A percentile compares a stretch with the other conserved stretches of the same genome.
Evolutionary conservation across 2,888 invertebrate genomes (phyloP).

Genomic region (Masnerella sp.): DNA sequence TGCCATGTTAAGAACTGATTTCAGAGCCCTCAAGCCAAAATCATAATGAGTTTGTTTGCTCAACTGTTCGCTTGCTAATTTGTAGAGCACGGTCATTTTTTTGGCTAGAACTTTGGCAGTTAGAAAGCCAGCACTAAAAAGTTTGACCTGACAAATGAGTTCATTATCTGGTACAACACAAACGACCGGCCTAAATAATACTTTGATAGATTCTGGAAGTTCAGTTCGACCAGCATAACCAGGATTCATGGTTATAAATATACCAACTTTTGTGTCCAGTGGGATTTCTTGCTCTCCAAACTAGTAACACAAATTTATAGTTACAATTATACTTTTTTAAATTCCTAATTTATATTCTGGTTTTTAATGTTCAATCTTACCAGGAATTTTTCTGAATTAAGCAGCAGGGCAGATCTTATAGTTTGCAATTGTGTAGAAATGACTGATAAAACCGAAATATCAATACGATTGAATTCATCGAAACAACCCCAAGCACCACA

Average conservation of each 20-base stretch:
- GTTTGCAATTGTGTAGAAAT: constrained; percentile 95
- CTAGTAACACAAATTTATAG: constrained; percentile 77
- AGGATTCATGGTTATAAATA: constrained; percentile 97
- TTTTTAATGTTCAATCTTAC: no score
- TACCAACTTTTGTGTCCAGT: constrained; percentile 91
- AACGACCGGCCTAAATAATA: constrained; percentile 93
- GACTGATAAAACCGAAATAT: constrained; percentile 93
- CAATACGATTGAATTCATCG: constrained; percentile 96
- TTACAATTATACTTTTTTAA: no score
- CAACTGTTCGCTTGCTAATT: constrained; percentile 90
- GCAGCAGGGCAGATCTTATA: constrained; percentile 90
- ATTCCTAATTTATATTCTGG: no score
- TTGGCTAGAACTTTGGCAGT: constrained; percentile 93
- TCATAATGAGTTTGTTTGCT: constrained; percentile 97
- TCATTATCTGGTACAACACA: constrained; percentile 95
- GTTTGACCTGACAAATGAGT: constrained; percentile 93
- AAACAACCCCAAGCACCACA: constrained; percentile 98
- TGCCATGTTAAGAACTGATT: constrained; percentile 94
- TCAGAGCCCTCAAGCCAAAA: constrained; percentile 94
- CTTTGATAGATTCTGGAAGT: constrained; percentile 94
- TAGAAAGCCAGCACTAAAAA: constrained; percentile 95
- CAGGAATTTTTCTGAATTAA: no score
- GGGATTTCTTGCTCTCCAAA: constrained; percentile 91
- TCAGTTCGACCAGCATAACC: constrained; percentile 95
- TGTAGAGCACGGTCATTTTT: constrained; percentile 95